Percentiles rank a stretch among this genome's conserved stretches.
Evolutionary conservation across 2,888 invertebrate species (phyloP).

Genomic region (Tiliacea citrago): DNA sequence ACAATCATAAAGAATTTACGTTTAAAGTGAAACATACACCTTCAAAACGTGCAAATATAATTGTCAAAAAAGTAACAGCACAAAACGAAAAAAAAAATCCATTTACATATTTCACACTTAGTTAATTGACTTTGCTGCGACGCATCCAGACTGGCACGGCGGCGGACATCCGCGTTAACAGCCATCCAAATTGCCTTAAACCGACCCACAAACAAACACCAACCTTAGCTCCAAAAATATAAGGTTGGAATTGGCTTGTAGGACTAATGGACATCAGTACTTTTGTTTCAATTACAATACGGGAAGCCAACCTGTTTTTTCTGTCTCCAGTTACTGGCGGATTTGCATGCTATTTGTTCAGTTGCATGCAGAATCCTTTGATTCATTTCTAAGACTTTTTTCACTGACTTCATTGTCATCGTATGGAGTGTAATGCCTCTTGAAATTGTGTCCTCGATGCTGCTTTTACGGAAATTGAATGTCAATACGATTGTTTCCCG

Average conservation of each 20-base stretch:
- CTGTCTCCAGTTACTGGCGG: conserved; percentile 63
- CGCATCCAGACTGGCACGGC: conserved; percentile 69
- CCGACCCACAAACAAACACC: conserved; percentile 14
- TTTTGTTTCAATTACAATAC: conserved; percentile 75
- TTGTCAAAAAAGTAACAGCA: conserved; percentile 34
- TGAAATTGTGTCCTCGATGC: conserved; percentile 60
- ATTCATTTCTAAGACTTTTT: conserved; percentile 60
- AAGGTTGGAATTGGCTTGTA: conserved; percentile 29
- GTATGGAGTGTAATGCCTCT: conserved; percentile 38
- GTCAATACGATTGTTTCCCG: conserved; percentile 41
- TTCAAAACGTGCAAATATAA: conserved; percentile 17
- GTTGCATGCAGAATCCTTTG: conserved; percentile 59
- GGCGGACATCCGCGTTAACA: conserved; percentile 68
- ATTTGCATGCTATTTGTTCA: conserved; percentile 69
- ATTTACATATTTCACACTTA: conserved; percentile 83
- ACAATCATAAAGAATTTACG: not conserved
- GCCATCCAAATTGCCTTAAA: conserved; percentile 66
- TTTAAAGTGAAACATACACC: conserved; percentile 2
- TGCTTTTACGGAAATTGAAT: conserved; percentile 54
- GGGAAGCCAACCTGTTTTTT: conserved; percentile 64
- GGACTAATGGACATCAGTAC: conserved; percentile 57
- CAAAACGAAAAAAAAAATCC: conserved; percentile 61
- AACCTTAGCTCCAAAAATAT: conserved; percentile 5
- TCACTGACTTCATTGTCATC: conserved; percentile 50
- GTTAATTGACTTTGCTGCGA: conserved; percentile 79